These are phyloP conservation scores for Dermolepida albohirtum DNA, from an alignment of 2,888 invertebrate species.

Conservation along the genomic window DNA sequence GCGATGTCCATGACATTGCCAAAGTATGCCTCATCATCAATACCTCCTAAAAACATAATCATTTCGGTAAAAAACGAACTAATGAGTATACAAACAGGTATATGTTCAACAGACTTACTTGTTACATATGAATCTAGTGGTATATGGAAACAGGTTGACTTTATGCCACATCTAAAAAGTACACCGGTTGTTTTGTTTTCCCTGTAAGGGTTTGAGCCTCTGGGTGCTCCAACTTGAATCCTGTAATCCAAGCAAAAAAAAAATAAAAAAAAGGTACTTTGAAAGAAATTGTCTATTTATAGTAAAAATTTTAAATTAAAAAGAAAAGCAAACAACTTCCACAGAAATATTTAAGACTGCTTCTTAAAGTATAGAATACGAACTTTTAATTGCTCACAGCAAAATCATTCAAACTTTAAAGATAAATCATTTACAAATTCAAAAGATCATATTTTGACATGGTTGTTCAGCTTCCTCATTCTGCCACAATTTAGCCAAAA, in stretches of 20 bases:
- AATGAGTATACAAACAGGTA: not conserved
- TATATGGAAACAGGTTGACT: conserved; percentile 54
- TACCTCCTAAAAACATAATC: not conserved
- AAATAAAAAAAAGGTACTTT: too few species aligned
- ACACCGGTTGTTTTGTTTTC: conserved; percentile 56
- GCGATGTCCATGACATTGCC: conserved; percentile 63
- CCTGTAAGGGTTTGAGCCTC: conserved; percentile 50
- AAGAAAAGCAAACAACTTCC: too few species aligned
- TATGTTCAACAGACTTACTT: not conserved
- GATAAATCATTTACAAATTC: too few species aligned
- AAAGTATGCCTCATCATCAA: conserved; percentile 58
- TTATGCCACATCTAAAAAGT: conserved; percentile 57
- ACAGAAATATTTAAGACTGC: too few species aligned
- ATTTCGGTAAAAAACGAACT: not conserved
- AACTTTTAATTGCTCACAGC: too few species aligned
- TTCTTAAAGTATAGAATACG: too few species aligned
- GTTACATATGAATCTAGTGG: not conserved
- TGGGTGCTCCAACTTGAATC: conserved; percentile 61
- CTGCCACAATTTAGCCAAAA: too few species aligned
- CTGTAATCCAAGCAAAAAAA: conserved; percentile 47
- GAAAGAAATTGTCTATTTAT: too few species aligned
- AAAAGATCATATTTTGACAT: too few species aligned
- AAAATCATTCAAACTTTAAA: too few species aligned
- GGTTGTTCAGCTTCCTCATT: too few species aligned
- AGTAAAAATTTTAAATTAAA: too few species aligned